Conservation (phyloP, 1,140 invertebrate genomes). For the Polypedilum vanderplanki region DNA sequence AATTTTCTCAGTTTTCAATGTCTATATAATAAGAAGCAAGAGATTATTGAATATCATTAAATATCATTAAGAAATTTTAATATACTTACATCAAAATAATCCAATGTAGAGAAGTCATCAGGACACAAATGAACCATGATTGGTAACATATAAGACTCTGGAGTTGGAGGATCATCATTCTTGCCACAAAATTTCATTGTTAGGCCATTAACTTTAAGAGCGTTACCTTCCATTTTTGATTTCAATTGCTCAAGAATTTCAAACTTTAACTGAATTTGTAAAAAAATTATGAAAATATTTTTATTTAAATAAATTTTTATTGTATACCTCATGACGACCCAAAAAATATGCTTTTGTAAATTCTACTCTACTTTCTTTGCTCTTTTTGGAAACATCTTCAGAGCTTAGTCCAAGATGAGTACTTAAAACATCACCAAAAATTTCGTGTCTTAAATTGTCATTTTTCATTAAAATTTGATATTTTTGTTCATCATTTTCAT, state of each 20-base stretch:
- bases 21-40: constrained; percentile 46
- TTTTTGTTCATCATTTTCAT: constrained; percentile 57
- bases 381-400: constrained; percentile 37
- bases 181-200: constrained; percentile 58
- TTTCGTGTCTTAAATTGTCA: constrained; percentile 63
- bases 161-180: constrained; percentile 44
- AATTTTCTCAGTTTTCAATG: constrained; percentile 63
- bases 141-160: constrained; percentile 54
- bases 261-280: constrained; percentile 50
- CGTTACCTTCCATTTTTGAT: constrained; percentile 45
- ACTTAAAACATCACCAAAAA: constrained; percentile 65
- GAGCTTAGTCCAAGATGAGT: constrained; percentile 64
- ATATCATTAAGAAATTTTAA: constrained; percentile 1
- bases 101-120: constrained; percentile 68
- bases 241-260: constrained; percentile 53
- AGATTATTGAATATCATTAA: constrained; percentile 25
- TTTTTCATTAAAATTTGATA: constrained; percentile 53
- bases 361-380: constrained; percentile 34
- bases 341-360: constrained; percentile 67
- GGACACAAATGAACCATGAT: constrained; percentile 69
- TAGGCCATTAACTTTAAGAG: constrained; percentile 50
- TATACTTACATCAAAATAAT: constrained; percentile 68
- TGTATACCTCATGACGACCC: constrained; percentile 65
- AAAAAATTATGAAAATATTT: neutral
- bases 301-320: neutral